Base-by-base conservation (phyloP, 1,140 invertebrate species). In the Hetaerina americana region DNA sequence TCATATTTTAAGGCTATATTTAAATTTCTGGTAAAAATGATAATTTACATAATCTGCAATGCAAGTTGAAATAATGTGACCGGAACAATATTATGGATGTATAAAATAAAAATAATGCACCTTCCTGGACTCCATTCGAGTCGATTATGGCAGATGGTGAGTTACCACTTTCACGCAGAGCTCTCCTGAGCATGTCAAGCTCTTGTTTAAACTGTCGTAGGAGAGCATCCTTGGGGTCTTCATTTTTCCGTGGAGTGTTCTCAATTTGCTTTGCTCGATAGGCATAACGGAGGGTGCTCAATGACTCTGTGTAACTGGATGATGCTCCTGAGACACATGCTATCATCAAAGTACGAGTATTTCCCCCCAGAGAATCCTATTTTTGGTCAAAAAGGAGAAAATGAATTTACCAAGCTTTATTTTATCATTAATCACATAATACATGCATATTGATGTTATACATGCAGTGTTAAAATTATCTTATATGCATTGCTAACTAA, bases 311-410 rank as follows among this genome's bases (percentile, higher is more conserved):
- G 73, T 91, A 94, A 78, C 97, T 96, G 75, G 90, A 89, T 76
- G 92, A 88, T 8, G 93, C 91, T 0, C 95, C 94, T 49, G 93
- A 94, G 0, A 97, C 84, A 78, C 95, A 96, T 0, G 94, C 95
- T 27, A 97, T 90, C 95, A 97, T 97, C 27, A 97, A 79, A 0
- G 95, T 97, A 78, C 94, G 93, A 0, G 95, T 95, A 79, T 97
- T 97, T 0, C 95, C 95, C 6, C 95, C 95, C 0, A 97, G 81
- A n/a, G 94, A 96, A 79, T 95, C 93, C 89, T 88, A 74, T 26
- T 3, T 69, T 22, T 18, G 1, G n/a, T 40, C 12, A 68, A 26
- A 68, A 15, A 25, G 12, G 25, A 26, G 12, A 18, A 57, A n/a
- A 12, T 57, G 49, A n/a, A 57, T 12, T n/a, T 57, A 57, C 10